phyloP scores from a whole-genome alignment of 2,888 invertebrate genomes.

The Andricus curvator region DNA sequence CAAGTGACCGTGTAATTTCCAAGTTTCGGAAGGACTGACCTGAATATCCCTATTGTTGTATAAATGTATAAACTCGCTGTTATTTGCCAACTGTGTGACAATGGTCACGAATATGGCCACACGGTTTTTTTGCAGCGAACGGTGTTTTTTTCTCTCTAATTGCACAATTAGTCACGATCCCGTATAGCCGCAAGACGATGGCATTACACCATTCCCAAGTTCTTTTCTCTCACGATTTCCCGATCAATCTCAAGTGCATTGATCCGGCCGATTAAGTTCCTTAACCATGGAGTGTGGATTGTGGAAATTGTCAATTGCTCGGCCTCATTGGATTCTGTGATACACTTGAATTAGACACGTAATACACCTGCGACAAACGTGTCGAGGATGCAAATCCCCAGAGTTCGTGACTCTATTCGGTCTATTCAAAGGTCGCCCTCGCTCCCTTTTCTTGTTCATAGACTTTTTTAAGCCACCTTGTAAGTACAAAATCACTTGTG shows the following conservation, averaged over 20 bases:
- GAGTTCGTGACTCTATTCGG: conserved; percentile 27
- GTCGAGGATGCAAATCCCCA: conserved; percentile 26
- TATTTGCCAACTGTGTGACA: conserved; percentile 22
- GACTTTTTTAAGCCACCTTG: conserved; percentile 2
- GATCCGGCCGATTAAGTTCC: conserved; percentile 32
- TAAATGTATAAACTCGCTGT: not conserved
- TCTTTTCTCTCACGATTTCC: conserved; percentile 39
- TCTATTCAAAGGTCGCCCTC: not conserved
- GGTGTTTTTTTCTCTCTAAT: conserved; percentile 24
- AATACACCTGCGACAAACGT: conserved; percentile 39
- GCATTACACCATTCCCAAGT: conserved; percentile 30
- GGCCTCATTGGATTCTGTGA: not conserved
- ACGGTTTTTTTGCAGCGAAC: conserved; percentile 2
- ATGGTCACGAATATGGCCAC: conserved; percentile 34
- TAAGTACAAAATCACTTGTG: conserved; percentile 16
- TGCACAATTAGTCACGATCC: conserved; percentile 36
- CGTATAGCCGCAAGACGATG: conserved; percentile 19
- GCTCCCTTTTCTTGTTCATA: not conserved
- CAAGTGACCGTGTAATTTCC: conserved; percentile 25
- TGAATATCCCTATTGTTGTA: conserved; percentile 16
- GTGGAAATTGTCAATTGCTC: not conserved
- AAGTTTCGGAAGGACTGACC: conserved; percentile 9
- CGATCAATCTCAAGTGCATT: conserved; percentile 37
- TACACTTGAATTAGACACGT: conserved; percentile 15
- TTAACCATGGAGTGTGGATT: not conserved